Base-by-base conservation (phyloP, 35 echinoderm and acorn worm species). In the Ptychodera flava region DNA sequence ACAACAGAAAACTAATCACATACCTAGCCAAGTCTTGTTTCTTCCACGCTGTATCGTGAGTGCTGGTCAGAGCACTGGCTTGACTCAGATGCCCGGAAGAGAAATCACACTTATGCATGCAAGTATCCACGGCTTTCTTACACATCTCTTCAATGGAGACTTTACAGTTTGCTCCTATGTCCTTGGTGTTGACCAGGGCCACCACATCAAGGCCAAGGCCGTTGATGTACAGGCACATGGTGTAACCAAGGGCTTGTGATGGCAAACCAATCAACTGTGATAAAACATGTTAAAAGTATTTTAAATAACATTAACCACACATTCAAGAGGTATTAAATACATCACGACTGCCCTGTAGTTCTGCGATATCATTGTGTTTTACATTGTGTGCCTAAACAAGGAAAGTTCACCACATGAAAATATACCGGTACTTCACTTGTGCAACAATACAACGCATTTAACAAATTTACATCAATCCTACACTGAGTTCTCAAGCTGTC, bases 71-170 rank as follows among this genome's bases (percentile, higher is more conserved):
- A 28, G 82, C 75, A 22, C 83, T 82, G 53, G 83, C 27, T 6
- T 82, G 28, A 30, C 76, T 81, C 27, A 76, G 76, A 15, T 85
- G 28, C 34, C 35, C 37, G 22, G n/a, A 35, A 33, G 82, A 82
- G 80, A 94, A 85, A 76, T 35, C 32, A 29, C 85, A 84, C 32
- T 36, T 85, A 84, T 88, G 84, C 1, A 94, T 78, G 53, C 88
- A 78, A 28, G 52, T 64, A 31, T 94, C 80, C 15, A 89, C 75
- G 16, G 92, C 88, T 77, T 90, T 94, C 85, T 90, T 90, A 77
- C 89, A 90, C 81, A 94, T 33, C 32, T 90, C 88, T 35, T 94
- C 92, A 31, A 94, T 34, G 38, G 88, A 86, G 2, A 87, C 82
- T 45, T 94, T 94, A 81, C 76, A 88, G 53, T 87, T 82, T 29